Evolutionary conservation across 2,797 vertebrate genomes (phyloP).

Genomic region (Gallinago nigripennis): DNA sequence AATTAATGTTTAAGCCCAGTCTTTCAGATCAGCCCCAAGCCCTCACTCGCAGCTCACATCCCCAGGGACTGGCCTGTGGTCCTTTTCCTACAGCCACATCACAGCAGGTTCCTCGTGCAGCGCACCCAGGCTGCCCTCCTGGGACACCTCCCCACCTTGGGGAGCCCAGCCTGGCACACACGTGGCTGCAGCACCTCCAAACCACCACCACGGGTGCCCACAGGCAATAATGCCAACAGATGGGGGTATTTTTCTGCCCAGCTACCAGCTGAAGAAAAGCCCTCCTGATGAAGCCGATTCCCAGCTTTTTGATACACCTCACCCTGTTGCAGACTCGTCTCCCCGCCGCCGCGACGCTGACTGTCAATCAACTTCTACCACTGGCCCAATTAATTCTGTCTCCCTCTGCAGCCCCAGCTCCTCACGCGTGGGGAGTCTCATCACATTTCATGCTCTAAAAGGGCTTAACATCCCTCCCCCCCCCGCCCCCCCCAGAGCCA

Average conservation of each 20-base stretch:
- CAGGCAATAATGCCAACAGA: not conserved
- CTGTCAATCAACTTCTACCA: not conserved
- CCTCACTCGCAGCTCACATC: not conserved
- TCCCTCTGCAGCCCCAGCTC: constrained; percentile 4
- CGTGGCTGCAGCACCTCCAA: not conserved
- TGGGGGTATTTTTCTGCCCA: not conserved
- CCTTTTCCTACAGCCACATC: not conserved
- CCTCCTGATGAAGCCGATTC: not conserved
- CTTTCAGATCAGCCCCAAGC: not conserved
- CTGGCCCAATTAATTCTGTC: constrained; percentile 41
- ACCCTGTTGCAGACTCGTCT: not conserved
- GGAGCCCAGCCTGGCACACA: not conserved
- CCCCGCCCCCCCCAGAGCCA: not conserved
- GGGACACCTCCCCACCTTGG: rapidly evolving
- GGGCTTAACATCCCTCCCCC: not conserved
- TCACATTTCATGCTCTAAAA: constrained; percentile 47
- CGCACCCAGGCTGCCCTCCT: not conserved
- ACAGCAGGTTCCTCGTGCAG: not conserved
- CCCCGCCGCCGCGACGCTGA: rapidly evolving
- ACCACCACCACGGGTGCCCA: rapidly evolving
- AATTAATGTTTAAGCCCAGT: not conserved
- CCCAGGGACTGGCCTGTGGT: not conserved
- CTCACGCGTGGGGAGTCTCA: not conserved
- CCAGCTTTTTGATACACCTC: not conserved
- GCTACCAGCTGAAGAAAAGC: not conserved